A percentile compares a stretch with the other conserved stretches of the same genome.
Evolutionary conservation across 2,113 vertebrate genomes (phyloP).

Genomic region (Redunca redunca): DNA sequence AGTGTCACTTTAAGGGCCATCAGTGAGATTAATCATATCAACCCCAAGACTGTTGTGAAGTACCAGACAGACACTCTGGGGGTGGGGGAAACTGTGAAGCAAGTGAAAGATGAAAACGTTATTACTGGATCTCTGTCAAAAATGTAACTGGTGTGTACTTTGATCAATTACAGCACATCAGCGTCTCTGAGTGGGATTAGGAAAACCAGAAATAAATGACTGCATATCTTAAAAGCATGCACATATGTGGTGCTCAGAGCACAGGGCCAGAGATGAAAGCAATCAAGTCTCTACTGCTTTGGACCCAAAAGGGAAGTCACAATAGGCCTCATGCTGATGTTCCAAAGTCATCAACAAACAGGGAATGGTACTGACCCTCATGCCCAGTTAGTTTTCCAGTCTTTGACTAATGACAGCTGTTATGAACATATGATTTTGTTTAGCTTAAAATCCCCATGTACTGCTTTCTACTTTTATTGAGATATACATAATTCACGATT

Average conservation of each 20-base stretch:
- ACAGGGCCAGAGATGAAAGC: background rate
- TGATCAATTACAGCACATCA: background rate
- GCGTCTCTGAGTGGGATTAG: background rate
- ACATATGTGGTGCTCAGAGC: fast-evolving
- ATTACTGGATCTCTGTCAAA: background rate
- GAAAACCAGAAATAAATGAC: background rate
- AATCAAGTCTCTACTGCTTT: background rate
- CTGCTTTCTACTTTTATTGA: background rate
- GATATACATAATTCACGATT: background rate
- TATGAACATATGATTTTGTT: background rate
- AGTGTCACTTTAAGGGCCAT: background rate
- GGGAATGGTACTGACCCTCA: background rate
- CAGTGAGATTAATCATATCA: background rate
- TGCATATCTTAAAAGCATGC: background rate
- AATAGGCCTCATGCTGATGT: fast-evolving
- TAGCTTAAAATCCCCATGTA: background rate
- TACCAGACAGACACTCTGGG: background rate
- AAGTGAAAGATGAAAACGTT: background rate
- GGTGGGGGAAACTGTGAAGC: fast-evolving
- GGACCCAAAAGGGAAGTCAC: background rate
- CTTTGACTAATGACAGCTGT: background rate
- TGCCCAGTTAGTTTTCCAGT: no score
- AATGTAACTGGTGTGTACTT: background rate
- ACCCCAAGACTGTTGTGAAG: background rate
- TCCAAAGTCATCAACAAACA: background rate